These are phyloP conservation scores for Nasonia giraulti DNA, from an alignment of 1,140 invertebrate species.

Conservation along the genomic window DNA sequence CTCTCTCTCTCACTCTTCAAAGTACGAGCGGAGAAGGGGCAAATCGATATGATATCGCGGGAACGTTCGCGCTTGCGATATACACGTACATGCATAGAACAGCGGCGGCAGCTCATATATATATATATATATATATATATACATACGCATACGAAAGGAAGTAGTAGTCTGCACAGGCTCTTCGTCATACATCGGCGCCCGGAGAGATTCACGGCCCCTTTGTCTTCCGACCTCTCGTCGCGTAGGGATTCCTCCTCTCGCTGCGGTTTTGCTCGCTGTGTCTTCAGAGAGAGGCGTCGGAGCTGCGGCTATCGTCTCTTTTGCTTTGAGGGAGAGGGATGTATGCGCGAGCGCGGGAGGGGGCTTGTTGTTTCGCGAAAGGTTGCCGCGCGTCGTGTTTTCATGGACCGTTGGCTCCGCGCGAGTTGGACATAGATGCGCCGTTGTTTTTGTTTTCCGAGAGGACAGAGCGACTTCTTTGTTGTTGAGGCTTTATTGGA, in stretches of 20 bases:
- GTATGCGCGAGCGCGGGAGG: background rate
- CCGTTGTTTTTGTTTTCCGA: too few species aligned
- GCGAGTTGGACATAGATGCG: too few species aligned
- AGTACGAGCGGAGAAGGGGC: background rate
- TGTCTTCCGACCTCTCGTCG: constrained; percentile 26
- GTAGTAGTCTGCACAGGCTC: background rate
- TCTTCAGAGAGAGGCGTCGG: background rate
- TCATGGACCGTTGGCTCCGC: background rate
- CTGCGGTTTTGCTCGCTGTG: background rate
- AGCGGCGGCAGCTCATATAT: background rate
- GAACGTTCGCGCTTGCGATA: constrained; percentile 22
- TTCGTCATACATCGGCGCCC: constrained; percentile 21
- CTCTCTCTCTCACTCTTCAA: background rate
- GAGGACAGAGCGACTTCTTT: too few species aligned
- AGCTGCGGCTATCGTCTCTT: background rate
- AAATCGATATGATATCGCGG: constrained; percentile 48
- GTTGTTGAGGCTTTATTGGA: too few species aligned
- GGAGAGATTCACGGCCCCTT: constrained; percentile 31
- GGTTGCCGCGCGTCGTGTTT: background rate
- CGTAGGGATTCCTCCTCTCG: background rate
- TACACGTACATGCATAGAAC: background rate
- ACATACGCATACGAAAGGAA: background rate
- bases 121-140: background rate
- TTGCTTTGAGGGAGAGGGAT: background rate
- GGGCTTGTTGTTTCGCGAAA: background rate